phyloP scores from a whole-genome alignment of 2,797 vertebrate genomes.

The Paedocypris micromegethes region DNA sequence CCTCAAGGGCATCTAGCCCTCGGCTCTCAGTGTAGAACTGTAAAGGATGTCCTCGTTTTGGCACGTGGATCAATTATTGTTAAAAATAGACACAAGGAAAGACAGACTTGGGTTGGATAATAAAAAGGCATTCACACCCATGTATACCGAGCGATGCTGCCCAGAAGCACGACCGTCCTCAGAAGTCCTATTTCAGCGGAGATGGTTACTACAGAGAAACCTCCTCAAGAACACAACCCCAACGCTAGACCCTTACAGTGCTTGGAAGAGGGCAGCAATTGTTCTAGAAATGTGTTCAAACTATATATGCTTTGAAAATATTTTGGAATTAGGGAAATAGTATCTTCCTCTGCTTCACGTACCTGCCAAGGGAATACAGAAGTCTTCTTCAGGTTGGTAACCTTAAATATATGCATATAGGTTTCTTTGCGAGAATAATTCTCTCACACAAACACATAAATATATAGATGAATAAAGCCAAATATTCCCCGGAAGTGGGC shows the following conservation, averaged over 20 bases:
- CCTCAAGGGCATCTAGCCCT: constrained; percentile 58
- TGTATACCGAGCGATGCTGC: constrained; percentile 36
- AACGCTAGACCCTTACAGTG: neutral
- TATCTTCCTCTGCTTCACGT: constrained; percentile 50
- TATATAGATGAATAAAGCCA: constrained; percentile 68
- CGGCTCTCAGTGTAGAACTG: constrained; percentile 62
- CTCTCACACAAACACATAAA: constrained; percentile 65
- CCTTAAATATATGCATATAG: constrained; percentile 70
- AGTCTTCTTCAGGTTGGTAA: constrained; percentile 40
- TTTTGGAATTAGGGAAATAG: constrained; percentile 63
- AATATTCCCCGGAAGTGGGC: constrained; percentile 52
- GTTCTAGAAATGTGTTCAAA: constrained; percentile 75
- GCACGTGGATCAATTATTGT: constrained; percentile 56
- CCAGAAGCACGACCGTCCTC: constrained; percentile 37
- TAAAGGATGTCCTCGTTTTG: constrained; percentile 61
- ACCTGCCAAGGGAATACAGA: constrained; percentile 53
- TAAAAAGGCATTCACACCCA: constrained; percentile 49
- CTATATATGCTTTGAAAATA: constrained; percentile 75
- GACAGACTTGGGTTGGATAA: constrained; percentile 55
- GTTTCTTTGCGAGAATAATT: constrained; percentile 55
- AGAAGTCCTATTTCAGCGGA: neutral
- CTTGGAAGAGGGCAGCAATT: constrained; percentile 49
- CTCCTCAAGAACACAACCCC: constrained; percentile 19
- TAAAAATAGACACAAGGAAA: constrained; percentile 43
- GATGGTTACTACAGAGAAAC: constrained; percentile 17